Evolutionary conservation across 2,113 vertebrate genomes (phyloP).

Genomic region (Scolopax mira): DNA sequence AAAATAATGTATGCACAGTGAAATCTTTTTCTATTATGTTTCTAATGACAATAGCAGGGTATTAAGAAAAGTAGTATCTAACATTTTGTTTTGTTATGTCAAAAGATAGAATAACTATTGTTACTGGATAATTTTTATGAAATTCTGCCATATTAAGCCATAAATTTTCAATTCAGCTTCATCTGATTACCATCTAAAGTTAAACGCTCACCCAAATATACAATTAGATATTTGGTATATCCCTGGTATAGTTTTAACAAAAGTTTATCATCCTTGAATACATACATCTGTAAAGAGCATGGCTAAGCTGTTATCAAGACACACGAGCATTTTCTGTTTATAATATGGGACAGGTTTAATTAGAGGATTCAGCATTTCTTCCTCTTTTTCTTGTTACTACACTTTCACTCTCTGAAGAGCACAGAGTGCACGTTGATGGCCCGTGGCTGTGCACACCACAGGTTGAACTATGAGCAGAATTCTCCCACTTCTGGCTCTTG

Average conservation of each 20-base stretch:
- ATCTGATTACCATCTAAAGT: neutral
- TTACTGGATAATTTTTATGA: neutral
- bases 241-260: neutral
- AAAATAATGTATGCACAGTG: conserved; percentile 35
- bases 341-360: neutral
- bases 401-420: neutral
- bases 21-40: conserved; percentile 26
- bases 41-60: conserved; percentile 31
- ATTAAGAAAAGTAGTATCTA: conserved; percentile 39
- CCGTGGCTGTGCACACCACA: neutral
- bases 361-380: neutral
- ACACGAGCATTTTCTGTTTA: neutral
- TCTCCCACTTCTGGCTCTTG: neutral
- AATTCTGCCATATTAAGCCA: neutral
- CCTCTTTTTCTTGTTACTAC: neutral
- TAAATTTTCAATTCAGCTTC: neutral
- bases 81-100: neutral
- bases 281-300: neutral
- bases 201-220: neutral
- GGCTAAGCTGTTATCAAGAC: neutral
- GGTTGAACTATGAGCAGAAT: neutral
- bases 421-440: neutral
- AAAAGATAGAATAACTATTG: neutral
- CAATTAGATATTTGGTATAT: neutral
- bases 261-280: neutral